Conservation (phyloP, 1,140 invertebrate species). For the Prorops nasuta region DNA sequence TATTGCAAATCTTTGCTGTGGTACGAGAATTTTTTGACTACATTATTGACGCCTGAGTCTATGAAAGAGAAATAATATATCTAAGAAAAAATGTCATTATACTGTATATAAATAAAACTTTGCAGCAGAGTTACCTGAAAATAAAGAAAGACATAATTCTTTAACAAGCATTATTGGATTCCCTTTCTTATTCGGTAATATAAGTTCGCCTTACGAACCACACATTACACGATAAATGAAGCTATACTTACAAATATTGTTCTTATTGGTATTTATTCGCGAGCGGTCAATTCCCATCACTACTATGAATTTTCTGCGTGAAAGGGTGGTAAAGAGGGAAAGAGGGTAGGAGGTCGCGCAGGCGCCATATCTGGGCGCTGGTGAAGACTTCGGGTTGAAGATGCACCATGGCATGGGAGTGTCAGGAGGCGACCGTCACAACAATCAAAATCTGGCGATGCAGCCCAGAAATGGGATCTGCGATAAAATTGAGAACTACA, state of each 20-base stretch:
- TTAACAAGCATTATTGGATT: too few species aligned
- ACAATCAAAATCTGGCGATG: constrained; percentile 41
- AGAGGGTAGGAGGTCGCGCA: constrained; percentile 34
- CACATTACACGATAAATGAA: too few species aligned
- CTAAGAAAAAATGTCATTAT: constrained; percentile 31
- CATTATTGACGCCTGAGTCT: constrained; percentile 32
- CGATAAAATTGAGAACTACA: constrained; percentile 66
- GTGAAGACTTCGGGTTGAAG: constrained; percentile 37
- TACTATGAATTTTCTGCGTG: too few species aligned
- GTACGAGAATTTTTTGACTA: constrained; percentile 21
- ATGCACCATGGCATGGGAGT: constrained; percentile 54
- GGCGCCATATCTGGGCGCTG: constrained; percentile 24
- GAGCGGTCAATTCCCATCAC: too few species aligned
- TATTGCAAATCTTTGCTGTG: constrained; percentile 14
- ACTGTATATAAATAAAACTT: constrained; percentile 40
- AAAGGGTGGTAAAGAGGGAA: too few species aligned
- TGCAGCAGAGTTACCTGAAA: constrained; percentile 32
- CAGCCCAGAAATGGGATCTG: constrained; percentile 57
- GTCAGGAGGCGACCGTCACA: constrained; percentile 43
- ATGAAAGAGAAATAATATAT: constrained; percentile 23
- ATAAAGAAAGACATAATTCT: constrained; percentile 34
- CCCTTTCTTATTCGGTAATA: too few species aligned
- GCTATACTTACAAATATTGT: too few species aligned
- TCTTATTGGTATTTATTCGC: too few species aligned
- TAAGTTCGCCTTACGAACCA: too few species aligned